Evolutionary conservation across 2,797 vertebrate genomes (phyloP).

Genomic region (Paratrypauchen microcephalus): DNA sequence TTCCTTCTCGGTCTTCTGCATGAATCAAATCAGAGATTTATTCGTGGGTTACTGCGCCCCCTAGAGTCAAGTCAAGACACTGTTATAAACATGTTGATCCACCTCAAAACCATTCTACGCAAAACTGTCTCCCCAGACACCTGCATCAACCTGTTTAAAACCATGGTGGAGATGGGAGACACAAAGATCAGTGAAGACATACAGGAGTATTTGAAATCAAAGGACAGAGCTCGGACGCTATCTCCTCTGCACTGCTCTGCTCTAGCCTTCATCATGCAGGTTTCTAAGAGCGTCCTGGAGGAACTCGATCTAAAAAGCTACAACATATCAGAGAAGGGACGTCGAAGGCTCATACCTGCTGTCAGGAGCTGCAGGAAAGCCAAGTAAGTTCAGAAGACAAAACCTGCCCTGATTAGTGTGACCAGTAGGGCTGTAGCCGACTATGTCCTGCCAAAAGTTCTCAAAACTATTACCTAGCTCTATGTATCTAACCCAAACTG

Average conservation of each 20-base stretch:
- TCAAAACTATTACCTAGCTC: no score
- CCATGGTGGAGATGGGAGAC: conserved; percentile 61
- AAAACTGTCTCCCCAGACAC: conserved; percentile 44
- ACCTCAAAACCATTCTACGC: conserved; percentile 38
- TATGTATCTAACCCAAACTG: no score
- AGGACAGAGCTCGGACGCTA: conserved; percentile 13
- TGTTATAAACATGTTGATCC: conserved; percentile 41
- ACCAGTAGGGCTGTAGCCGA: not conserved
- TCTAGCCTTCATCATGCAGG: conserved; percentile 50
- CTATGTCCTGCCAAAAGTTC: no score
- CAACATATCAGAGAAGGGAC: conserved; percentile 52
- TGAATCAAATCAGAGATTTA: conserved; percentile 37
- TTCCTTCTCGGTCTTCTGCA: conserved; percentile 48
- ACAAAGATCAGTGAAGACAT: conserved; percentile 52
- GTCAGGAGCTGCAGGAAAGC: conserved; percentile 51
- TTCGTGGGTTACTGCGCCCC: conserved; percentile 21
- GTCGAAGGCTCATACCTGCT: conserved; percentile 52
- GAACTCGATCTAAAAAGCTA: conserved; percentile 49
- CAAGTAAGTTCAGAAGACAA: conserved; percentile 28
- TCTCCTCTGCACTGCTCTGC: conserved; percentile 52
- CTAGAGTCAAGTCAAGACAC: conserved; percentile 20
- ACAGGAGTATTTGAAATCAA: conserved; percentile 25
- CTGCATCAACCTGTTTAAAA: conserved; percentile 42
- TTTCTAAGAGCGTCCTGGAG: conserved; percentile 10
- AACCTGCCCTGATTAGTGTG: not conserved